A percentile compares a stretch with the other conserved stretches of the same genome.
These are phyloP conservation scores for Pseudorhiza aurosa DNA, from an alignment of 30 jellyfish, hydroid and myxozoan genomes.

Conservation along the genomic window DNA sequence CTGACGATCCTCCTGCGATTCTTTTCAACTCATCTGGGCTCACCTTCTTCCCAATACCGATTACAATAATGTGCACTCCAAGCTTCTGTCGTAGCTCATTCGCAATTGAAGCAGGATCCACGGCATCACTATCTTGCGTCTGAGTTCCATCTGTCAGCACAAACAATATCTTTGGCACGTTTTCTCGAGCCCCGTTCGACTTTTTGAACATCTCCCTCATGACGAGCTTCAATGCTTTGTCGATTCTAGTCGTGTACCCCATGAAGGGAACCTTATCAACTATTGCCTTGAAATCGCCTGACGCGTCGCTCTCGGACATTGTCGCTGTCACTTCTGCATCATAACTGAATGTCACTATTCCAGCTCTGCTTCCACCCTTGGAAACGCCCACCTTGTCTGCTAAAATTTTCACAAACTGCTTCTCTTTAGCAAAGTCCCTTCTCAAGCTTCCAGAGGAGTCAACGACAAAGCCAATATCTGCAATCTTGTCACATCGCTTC, in stretches of 20 bases:
- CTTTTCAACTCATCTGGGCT: conserved; percentile 24
- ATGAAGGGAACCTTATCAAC: conserved; percentile 52
- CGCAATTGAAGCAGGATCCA: conserved; percentile 37
- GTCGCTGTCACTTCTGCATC: conserved; percentile 65
- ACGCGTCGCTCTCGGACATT: conserved; percentile 43
- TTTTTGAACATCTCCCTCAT: conserved; percentile 49
- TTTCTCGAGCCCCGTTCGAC: conserved; percentile 57
- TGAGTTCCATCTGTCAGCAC: conserved; percentile 72
- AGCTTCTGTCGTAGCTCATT: conserved; percentile 36
- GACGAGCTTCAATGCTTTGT: conserved; percentile 56
- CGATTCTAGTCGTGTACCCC: conserved; percentile 62
- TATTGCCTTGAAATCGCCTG: conserved; percentile 29
- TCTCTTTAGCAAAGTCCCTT: conserved; percentile 45
- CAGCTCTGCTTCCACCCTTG: conserved; percentile 65
- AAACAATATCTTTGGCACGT: conserved; percentile 44
- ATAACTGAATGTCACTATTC: conserved; percentile 77
- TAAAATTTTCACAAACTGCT: conserved; percentile 48
- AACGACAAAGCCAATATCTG: conserved; percentile 58
- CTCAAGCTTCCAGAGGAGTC: conserved; percentile 77
- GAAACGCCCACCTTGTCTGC: conserved; percentile 30
- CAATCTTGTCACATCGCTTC: conserved; percentile 37
- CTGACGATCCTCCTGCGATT: conserved; percentile 6
- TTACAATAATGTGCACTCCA: conserved; percentile 44
- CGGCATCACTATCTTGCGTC: conserved; percentile 62
- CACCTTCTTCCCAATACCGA: conserved; percentile 60